These are phyloP conservation scores for Oreortyx pictus DNA, from an alignment of 2,797 vertebrate species.

Conservation along the genomic window DNA sequence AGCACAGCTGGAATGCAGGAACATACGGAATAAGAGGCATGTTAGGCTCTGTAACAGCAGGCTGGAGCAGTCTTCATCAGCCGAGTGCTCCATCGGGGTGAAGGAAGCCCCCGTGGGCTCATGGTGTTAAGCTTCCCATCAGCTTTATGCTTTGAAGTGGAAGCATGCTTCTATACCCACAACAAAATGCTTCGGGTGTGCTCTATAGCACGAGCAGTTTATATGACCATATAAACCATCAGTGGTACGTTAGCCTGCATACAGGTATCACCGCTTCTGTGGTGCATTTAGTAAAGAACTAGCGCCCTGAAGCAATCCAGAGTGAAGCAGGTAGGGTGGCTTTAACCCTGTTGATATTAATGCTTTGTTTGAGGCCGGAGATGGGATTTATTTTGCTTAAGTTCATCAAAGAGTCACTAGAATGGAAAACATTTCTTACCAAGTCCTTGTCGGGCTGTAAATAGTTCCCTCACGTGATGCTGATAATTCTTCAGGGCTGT, in stretches of 20 bases:
- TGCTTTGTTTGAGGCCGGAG: background rate
- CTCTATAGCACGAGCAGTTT: background rate
- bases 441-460: background rate
- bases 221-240: rapidly evolving
- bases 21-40: background rate
- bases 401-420: slow-evolving; percentile 22
- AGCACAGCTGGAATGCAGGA: rapidly evolving
- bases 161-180: rapidly evolving
- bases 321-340: background rate
- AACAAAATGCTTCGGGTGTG: background rate
- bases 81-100: background rate
- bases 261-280: background rate
- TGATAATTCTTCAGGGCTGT: background rate
- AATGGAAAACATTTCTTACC: slow-evolving; percentile 10
- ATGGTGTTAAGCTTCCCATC: background rate
- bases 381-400: background rate
- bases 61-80: background rate
- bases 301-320: background rate
- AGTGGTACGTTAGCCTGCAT: background rate
- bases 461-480: background rate
- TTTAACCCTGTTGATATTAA: background rate
- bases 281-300: background rate
- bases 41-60: background rate
- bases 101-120: background rate
- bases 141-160: background rate